Conservation (phyloP, 2,113 vertebrate genomes). For the Thunnus thynnus region DNA sequence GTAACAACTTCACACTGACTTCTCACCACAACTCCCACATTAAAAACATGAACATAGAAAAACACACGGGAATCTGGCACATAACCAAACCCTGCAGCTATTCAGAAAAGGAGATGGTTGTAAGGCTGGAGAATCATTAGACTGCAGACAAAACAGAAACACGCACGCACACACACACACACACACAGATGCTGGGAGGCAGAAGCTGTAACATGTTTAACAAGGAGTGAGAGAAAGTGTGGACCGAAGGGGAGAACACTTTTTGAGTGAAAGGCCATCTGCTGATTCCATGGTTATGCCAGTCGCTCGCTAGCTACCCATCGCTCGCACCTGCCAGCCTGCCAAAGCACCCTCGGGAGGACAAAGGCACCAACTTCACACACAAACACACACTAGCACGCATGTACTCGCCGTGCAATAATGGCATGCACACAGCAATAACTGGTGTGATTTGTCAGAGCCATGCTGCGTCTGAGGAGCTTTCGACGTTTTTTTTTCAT, state of each 20-base stretch:
- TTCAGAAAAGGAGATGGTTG: constrained; percentile 29
- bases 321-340: constrained; percentile 73
- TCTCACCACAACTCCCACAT: constrained; percentile 57
- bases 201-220: constrained; percentile 70
- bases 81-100: constrained; percentile 51
- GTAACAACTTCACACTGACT: constrained; percentile 51
- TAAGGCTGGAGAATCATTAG: constrained; percentile 58
- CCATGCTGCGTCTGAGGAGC: constrained; percentile 72
- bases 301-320: constrained; percentile 57
- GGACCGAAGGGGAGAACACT: constrained; percentile 52
- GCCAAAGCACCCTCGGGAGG: constrained; percentile 71
- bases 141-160: constrained; percentile 51
- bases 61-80: constrained; percentile 50
- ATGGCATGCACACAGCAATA: constrained; percentile 69
- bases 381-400: constrained; percentile 42
- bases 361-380: constrained; percentile 67
- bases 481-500: constrained; percentile 66
- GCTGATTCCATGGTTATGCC: constrained; percentile 67
- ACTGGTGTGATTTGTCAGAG: constrained; percentile 78
- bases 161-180: not conserved
- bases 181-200: constrained; percentile 57
- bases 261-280: constrained; percentile 80
- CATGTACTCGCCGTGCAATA: constrained; percentile 56
- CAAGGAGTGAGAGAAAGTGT: constrained; percentile 70
- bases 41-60: constrained; percentile 49